Base-by-base conservation (phyloP, 2,888 invertebrate species). In the Cephus sareptanus region DNA sequence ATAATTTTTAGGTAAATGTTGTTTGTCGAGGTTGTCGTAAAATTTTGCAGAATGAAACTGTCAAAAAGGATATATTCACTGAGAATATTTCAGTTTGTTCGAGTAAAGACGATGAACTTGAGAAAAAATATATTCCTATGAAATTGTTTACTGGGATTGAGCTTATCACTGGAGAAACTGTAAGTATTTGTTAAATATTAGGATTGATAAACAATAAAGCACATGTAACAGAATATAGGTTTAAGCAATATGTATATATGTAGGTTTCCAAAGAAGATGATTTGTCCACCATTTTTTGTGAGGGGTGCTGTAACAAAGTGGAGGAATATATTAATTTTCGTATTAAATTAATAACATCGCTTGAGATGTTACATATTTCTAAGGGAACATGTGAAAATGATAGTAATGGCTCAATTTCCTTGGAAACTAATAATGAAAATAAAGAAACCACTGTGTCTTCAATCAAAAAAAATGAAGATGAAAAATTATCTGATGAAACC, bases 221-320 rank as follows among this genome's bases (percentile, higher is more conserved):
- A 11, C 33, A n/a, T 71, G 3, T 11, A n/a, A 71, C 13, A 23
- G 71, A 30, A 71, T 30, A 31, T n/a, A 35, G 3, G 12, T 74
- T 74, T 70, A 74, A 30, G 69, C 3, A 69, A 73, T 34, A 68
- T 34, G 30, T 34, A 76, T 68, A 31, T 31, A n/a, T 56, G 69
- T 73, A 93, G 93, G 88, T 93, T 81, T 90, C 91, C 74, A 91
- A 92, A 80, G 88, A 83, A 69, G 93, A 93, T 80, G 86, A 86
- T 11, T 86, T 93, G 35, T 93, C 93, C 1, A 91, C 90, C 79
- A 88, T 92, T 82, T 88, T 93, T 76, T 94, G 93, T 81, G 90
- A 92, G 69, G 83, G 90, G 73, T 94, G 93, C 85, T 82, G 79
- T 33, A 80, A 82, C 33, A 85, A 85, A 77, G 80, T 86, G 34